A percentile compares a stretch with the other conserved stretches of the same genome.
These are phyloP conservation scores for Andinoacara biseriatus DNA, from an alignment of 2,113 vertebrate genomes.

Conservation along the genomic window DNA sequence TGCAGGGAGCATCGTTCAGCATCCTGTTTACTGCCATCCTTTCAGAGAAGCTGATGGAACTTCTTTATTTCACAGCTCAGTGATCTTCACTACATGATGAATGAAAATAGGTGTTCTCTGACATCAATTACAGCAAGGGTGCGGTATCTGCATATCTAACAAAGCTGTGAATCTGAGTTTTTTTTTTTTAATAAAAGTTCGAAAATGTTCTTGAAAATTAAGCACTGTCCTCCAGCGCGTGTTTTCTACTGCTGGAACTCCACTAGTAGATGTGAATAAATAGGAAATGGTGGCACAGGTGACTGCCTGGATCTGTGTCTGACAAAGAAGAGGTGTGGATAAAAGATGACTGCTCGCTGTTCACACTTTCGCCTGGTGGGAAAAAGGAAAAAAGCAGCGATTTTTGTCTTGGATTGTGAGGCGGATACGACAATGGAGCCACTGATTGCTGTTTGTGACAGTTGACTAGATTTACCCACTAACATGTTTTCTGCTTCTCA, in stretches of 20 bases:
- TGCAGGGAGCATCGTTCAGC: constrained; percentile 3
- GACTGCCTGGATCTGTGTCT: neutral
- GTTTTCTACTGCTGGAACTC: constrained; percentile 13
- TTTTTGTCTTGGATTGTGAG: constrained; percentile 11
- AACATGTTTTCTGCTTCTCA: neutral
- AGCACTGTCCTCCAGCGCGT: neutral
- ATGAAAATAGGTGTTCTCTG: constrained; percentile 29
- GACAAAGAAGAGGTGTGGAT: constrained; percentile 3
- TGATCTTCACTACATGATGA: constrained; percentile 3
- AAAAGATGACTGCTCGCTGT: constrained; percentile 10
- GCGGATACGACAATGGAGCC: neutral
- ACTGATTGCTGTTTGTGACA: constrained; percentile 8
- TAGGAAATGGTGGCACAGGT: neutral
- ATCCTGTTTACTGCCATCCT: constrained; percentile 5
- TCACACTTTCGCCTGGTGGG: neutral
- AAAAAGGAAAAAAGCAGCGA: neutral
- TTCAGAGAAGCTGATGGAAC: constrained; percentile 18
- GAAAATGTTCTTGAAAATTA: constrained; percentile 2
- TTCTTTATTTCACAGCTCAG: constrained; percentile 55
- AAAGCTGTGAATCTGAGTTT: neutral
- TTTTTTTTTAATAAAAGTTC: constrained; percentile 1
- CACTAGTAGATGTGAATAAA: neutral
- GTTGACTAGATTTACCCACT: neutral
- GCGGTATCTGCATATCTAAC: constrained; percentile 26
- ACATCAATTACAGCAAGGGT: neutral